These are phyloP conservation scores for Pampusana beccarii DNA, from an alignment of 2,113 vertebrate species.

Conservation along the genomic window DNA sequence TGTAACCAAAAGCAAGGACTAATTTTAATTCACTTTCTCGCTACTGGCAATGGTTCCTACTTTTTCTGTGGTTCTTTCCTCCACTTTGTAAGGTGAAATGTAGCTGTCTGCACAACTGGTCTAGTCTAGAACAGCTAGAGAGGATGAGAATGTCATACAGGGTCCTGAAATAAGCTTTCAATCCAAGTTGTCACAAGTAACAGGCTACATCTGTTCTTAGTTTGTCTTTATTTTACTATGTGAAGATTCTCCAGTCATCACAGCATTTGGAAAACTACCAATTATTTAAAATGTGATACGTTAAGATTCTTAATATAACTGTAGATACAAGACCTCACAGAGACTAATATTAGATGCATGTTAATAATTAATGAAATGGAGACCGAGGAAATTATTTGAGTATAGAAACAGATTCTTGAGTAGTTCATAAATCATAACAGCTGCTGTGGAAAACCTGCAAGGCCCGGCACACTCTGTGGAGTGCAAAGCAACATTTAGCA, in stretches of 20 bases:
- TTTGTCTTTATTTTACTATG: background rate
- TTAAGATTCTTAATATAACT: background rate
- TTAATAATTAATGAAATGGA: background rate
- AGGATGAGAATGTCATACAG: background rate
- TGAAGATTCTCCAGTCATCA: background rate
- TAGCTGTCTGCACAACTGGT: accelerated
- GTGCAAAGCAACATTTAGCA: background rate
- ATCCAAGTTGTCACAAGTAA: background rate
- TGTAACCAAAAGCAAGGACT: background rate
- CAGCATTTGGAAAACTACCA: background rate
- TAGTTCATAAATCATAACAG: background rate
- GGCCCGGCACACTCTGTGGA: accelerated
- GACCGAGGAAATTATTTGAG: background rate
- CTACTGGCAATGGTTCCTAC: background rate
- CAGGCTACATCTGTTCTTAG: background rate
- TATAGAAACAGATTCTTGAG: background rate
- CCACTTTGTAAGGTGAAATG: background rate
- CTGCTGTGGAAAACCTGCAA: background rate
- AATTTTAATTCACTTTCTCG: background rate
- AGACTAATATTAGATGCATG: background rate
- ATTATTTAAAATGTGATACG: background rate
- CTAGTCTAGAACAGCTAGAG: background rate
- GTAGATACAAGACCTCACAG: background rate
- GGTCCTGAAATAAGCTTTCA: background rate
- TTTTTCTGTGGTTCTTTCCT: background rate